Base-by-base conservation (phyloP, 1,140 invertebrate species). In the Drepana arcuata region DNA sequence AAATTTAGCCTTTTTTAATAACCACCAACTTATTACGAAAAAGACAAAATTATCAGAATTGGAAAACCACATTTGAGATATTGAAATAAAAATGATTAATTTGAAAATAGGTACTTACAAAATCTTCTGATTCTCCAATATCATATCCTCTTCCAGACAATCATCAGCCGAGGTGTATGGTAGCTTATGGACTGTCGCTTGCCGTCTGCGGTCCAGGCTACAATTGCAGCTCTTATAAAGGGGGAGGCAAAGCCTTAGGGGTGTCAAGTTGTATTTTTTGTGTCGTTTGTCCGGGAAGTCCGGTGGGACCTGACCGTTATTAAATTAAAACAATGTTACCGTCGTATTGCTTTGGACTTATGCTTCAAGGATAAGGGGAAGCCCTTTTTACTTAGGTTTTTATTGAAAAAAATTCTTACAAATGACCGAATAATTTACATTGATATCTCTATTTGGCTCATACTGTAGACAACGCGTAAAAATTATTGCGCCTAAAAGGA, bases 241-340 rank as follows among this genome's bases (percentile, higher is more conserved):
- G 36, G 15, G 44, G 33, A 36, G 53, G 48, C 29, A 44, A 11
- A 14, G 63, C 67, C 63, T 64, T 2, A 73, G 71, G 75, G 75
- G 45, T 75, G 68, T 57, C 63, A 48, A 35, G 48, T 45, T 38
- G 31, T 44, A 61, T 66, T 56, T 51, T 47, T 55, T 58, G 51
- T 61, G 54, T 58, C 55, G 43, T 54, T 55, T 61, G 34, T 54
- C 33, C 41, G 34, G 34, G 34, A 41, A 50, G 49, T 58, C 45
- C 57, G 46, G 24, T 26, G 65, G 58, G 71, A 57, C 42, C 48
- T 51, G 64, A 54, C 62, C 49, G 72, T 80, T 80, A 80, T 80
- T 74, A 68, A 71, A 77, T 80, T 80, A 75, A 78, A 72, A 71
- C 65, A 72, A 69, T 64, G 62, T 44, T 57, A 29, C 34, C 35